Evolutionary conservation across 1,140 invertebrate species (phyloP), one percentile per base, ranked within the genome.

Genomic region (Orius insidiosus): DNA sequence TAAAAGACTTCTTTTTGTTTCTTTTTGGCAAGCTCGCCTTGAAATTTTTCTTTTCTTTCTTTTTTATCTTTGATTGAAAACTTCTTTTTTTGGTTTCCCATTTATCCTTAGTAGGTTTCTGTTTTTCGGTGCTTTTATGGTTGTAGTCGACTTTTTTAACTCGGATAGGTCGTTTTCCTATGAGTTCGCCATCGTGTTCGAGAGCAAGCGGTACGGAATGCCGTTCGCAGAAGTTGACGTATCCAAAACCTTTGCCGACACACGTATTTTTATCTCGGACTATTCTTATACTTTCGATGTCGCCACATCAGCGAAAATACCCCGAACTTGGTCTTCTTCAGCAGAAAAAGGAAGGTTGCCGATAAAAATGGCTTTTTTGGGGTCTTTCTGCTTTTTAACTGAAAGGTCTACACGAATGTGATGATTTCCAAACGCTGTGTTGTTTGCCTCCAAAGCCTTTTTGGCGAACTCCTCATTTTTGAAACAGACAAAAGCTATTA

Each of bases 301-400:
- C 59, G 1, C 85, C 85, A 62, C 81, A 88, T 70, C 63, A 32
- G 65, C 55, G 62, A 88, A 88, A 47, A 75, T 65, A 6, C 67
- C 59, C 57, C 79, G 70, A 1, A 89, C 16, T 1, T 67, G 63
- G 50, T 87, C 76, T 42, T 85, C 81, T 51, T 76, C 71, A 10
- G 76, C 55, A 44, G 68, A 68, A 56, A 78, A 83, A 1, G 72
- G 69, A 31, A 87, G 55, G 63, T 79, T 79, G 58, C 81, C 82
- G 45, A 88, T 56, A 58, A 85, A 87, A 15, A 86, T 63, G 1
- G 76, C 68, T 56, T 71, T 75, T 31, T 70, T 70, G 2, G 63
- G 58, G 52, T 80, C 72, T 50, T 69, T 63, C 42, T 66, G 54
- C 7, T 68, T 49, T 58, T 39, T 61, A 53, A 43, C 51, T 35